Base-by-base conservation (phyloP, 2,797 vertebrate species). In the Acestrorhynchus altus region DNA sequence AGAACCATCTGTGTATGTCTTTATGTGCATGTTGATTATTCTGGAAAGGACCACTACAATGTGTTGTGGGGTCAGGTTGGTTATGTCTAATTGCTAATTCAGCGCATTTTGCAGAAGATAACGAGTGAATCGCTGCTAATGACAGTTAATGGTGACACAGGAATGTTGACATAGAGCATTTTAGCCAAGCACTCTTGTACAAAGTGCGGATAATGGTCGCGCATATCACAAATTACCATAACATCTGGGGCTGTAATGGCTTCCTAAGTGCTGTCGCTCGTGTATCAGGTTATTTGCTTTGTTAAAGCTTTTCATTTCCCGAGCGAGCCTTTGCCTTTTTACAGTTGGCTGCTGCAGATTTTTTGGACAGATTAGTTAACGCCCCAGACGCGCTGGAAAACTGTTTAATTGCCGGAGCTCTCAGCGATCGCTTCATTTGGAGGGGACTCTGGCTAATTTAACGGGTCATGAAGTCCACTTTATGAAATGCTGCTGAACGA, bases 371-470 rank as follows among this genome's bases (percentile, higher is more conserved):
- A 82, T 84, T 79, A 80, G 70, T 72, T 77, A 60, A 22, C 83
- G 87, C 84, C 72, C 84, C 82, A 87, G 83, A 83, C 88, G 84
- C 90, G 90, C 87, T 89, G 84, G 85, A 91, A 57, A 87, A 81
- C 86, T 39, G 73, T 80, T 89, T 92, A 91, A 93, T 92, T 91
- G 89, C 89, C 75, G 72, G 72, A 84, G 77, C 75, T 35, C 85
- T 86, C 84, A 87, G 86, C 85, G 81, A 91, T 90, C 86, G 87
- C 87, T 88, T 90, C 86, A 90, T 92, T 92, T 90, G 87, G 72
- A 89, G 88, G 88, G 86, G 89, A 89, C 88, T 88, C 89, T 83
- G 80, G 83, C 87, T 90, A 88, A 90, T 92, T 92, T 92, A 91
- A 92, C 86, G 90, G 91, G 89, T 92, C 84, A 76, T 72, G 78